Base-by-base conservation (phyloP, 2,113 vertebrate genomes). In the Phyllopteryx taeniolatus region DNA sequence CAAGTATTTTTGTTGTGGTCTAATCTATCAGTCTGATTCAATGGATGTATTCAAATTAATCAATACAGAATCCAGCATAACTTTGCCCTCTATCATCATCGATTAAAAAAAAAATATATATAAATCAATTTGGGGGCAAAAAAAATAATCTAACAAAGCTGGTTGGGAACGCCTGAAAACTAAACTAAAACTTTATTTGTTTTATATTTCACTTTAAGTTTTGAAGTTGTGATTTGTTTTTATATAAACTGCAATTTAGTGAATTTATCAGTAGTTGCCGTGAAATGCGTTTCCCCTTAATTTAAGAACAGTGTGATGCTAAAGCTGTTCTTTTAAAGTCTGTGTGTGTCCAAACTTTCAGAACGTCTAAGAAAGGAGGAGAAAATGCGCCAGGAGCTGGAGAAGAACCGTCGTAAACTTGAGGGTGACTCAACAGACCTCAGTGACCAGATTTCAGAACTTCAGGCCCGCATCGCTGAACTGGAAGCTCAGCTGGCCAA, bases 391-490 rank as follows among this genome's bases (percentile, higher is more conserved):
- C 96, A 97, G 71, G 98, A 99, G 79, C 82, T 99, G 89, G 98
- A 99, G 74, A 99, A 99, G 90, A 98, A 95, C 66, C 94, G 97
- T 9, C 94, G 97, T 71, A 99, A 98, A 86, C 91, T 99, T 60
- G 96, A 99, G 79, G 95, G 96, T 4, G 98, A 99, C 88, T 96
- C 95, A 46, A 94, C 91, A 0, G 98, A 99, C 59, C 93, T 99
- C 61, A 80, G 85, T 0, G 98, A 99, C 88, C 96, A 98, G 89
- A 95, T 99, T 0, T 93, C 95, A 0, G 98, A 99, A 84, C 93
- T 99, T n/a, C 96, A 96, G 86, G 95, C 96, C 20, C 97, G 98
- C 89, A 96, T 99, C 0, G 95, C 94, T 0, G 98, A 99, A 71
- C 95, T 99, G 68, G 93, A 94, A 80, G 93, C 96, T 85, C 98